A percentile compares a stretch with the other conserved stretches of the same genome.
Evolutionary conservation across 2,888 invertebrate species (phyloP).

Genomic region (Spatulosminthurus flaviceps): DNA sequence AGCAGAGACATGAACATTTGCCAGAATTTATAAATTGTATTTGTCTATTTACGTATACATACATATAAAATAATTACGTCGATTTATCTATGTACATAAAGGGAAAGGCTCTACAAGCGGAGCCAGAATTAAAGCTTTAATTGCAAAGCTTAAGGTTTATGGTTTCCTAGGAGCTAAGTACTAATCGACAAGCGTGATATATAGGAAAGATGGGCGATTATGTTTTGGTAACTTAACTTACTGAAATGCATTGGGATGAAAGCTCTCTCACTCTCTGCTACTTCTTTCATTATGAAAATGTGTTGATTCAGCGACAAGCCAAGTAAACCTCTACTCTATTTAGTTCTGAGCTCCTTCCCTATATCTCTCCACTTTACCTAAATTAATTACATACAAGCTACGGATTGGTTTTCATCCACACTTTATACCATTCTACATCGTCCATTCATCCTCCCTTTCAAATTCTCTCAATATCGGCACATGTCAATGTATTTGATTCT

Average conservation of each 20-base stretch:
- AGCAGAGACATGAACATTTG: too few relatives aligned
- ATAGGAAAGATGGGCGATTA: not conserved
- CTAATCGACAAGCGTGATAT: too few relatives aligned
- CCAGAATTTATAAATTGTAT: too few relatives aligned
- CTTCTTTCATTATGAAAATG: not conserved
- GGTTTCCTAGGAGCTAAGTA: not conserved
- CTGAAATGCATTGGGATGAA: not conserved
- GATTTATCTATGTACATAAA: too few relatives aligned
- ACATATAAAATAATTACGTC: too few relatives aligned
- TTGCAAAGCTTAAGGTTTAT: not conserved
- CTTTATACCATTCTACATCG: too few relatives aligned
- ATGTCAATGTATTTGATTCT: too few relatives aligned
- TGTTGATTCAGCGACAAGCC: not conserved
- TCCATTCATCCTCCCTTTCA: not conserved
- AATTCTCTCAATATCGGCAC: too few relatives aligned
- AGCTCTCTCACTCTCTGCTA: not conserved
- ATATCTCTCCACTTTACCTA: constrained; percentile 12
- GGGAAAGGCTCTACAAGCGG: too few relatives aligned
- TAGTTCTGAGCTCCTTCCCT: not conserved
- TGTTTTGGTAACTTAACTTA: not conserved
- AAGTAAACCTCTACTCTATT: constrained; percentile 2
- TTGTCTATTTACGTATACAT: too few relatives aligned
- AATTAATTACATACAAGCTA: constrained; percentile 3
- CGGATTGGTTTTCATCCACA: not conserved
- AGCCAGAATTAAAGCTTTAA: not conserved